phyloP scores from a whole-genome alignment of 2,797 vertebrate species.

The Falco peregrinus region DNA sequence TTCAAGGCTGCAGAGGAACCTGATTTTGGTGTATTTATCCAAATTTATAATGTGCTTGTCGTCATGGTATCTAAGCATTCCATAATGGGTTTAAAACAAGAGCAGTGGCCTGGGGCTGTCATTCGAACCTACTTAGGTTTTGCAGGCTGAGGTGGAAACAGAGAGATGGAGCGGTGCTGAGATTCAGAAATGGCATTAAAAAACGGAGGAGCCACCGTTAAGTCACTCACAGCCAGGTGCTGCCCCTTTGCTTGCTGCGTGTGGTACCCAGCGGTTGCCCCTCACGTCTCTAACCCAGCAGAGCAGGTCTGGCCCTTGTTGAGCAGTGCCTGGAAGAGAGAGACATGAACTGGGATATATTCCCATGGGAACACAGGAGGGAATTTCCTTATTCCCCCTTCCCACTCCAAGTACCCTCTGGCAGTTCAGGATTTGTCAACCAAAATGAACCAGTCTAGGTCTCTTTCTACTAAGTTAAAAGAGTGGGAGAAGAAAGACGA shows the following conservation, averaged over 20 bases:
- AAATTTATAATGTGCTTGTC: neutral
- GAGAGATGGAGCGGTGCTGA: neutral
- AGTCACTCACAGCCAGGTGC: neutral
- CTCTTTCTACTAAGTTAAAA: neutral
- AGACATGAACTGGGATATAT: neutral
- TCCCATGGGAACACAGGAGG: neutral
- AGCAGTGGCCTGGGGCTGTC: neutral
- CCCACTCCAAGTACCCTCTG: neutral
- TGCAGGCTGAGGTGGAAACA: neutral
- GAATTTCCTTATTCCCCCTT: neutral
- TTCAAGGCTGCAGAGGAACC: neutral
- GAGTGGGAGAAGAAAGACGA: neutral
- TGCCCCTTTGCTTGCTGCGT: neutral
- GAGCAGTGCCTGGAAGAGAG: neutral
- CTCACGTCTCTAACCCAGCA: neutral
- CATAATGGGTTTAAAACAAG: slow-evolving; percentile 12
- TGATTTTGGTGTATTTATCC: neutral
- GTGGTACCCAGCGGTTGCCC: neutral
- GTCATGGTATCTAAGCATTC: neutral
- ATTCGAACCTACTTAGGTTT: neutral
- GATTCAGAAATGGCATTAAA: neutral
- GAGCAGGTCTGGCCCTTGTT: neutral
- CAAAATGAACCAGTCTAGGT: neutral
- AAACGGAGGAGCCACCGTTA: neutral
- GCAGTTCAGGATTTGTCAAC: neutral